Percentiles rank a stretch among this genome's conserved stretches.
These are phyloP conservation scores for Pagetopsis macropterus DNA, from an alignment of 2,797 vertebrate species.

Conservation along the genomic window DNA sequence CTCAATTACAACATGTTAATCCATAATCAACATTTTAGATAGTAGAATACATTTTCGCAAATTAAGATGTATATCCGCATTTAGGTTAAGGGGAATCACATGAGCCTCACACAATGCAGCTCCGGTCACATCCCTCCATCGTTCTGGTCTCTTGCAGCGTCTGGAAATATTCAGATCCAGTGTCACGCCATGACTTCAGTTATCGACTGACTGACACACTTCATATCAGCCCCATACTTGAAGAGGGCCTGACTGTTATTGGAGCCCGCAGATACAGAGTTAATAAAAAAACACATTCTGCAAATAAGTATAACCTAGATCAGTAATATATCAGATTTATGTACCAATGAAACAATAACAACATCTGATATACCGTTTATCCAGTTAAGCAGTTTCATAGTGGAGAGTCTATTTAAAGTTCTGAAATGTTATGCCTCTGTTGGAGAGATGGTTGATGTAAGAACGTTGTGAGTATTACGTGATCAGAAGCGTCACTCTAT, in stretches of 20 bases:
- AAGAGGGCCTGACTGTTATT: constrained; percentile 11
- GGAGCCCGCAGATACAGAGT: not conserved
- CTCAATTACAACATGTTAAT: not conserved
- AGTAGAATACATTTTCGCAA: not conserved
- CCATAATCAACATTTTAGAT: not conserved
- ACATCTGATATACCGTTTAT: constrained; percentile 5
- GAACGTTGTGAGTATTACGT: constrained; percentile 77
- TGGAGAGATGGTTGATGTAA: constrained; percentile 43
- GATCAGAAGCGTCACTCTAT: constrained; percentile 82
- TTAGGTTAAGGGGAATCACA: constrained; percentile 22
- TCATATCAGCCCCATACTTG: constrained; percentile 46
- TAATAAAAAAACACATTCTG: not conserved
- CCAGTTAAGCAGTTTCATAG: constrained; percentile 33
- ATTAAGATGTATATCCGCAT: not conserved
- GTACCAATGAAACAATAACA: constrained; percentile 17
- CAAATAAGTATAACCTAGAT: not conserved
- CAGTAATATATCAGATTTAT: not conserved
- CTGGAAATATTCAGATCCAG: constrained; percentile 50
- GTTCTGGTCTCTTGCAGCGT: constrained; percentile 30
- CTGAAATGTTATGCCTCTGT: constrained; percentile 78
- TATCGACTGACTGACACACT: constrained; percentile 69
- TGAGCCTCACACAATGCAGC: constrained; percentile 41
- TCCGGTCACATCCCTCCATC: constrained; percentile 7
- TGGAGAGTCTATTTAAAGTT: constrained; percentile 75
- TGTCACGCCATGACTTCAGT: constrained; percentile 59